phyloP scores from a whole-genome alignment of 2,113 vertebrate genomes.

The Thomomys bottae region DNA sequence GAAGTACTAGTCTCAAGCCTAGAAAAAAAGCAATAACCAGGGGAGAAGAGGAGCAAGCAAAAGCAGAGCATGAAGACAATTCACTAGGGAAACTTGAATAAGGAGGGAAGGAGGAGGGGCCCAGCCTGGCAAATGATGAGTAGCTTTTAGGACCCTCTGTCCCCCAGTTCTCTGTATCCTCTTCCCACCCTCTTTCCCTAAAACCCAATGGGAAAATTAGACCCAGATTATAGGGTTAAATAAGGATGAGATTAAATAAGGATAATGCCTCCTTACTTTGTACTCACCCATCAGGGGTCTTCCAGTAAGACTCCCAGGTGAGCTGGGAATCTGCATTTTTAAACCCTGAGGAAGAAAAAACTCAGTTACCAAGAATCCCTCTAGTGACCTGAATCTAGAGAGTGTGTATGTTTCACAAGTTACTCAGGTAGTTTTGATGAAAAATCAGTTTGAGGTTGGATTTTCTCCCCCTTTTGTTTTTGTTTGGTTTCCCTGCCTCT shows the following conservation, averaged over 20 bases:
- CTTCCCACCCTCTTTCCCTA: neutral
- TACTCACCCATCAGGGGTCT: neutral
- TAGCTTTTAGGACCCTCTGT: neutral
- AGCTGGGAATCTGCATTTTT: slow-evolving; percentile 29
- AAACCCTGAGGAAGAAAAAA: slow-evolving; percentile 54
- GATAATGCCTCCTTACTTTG: neutral
- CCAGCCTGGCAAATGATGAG: neutral
- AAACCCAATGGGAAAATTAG: neutral
- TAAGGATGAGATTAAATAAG: neutral
- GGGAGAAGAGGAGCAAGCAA: neutral
- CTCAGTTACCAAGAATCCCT: slow-evolving; percentile 52
- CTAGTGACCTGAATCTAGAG: slow-evolving; percentile 46
- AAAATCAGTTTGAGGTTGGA: slow-evolving; percentile 38
- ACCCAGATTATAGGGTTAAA: neutral
- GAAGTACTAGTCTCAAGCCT: no score
- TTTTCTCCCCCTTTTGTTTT: no score
- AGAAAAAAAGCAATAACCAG: no score
- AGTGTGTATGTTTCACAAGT: slow-evolving; percentile 65
- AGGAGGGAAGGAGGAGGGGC: neutral
- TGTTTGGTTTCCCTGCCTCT: slow-evolving; percentile 40
- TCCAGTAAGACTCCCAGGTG: neutral
- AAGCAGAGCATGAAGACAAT: neutral
- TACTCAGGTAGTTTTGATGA: slow-evolving; percentile 71
- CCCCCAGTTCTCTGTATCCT: neutral
- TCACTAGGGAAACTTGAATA: neutral